Evolutionary conservation across 1,140 invertebrate genomes (phyloP).

Genomic region (Drepana arcuata): DNA sequence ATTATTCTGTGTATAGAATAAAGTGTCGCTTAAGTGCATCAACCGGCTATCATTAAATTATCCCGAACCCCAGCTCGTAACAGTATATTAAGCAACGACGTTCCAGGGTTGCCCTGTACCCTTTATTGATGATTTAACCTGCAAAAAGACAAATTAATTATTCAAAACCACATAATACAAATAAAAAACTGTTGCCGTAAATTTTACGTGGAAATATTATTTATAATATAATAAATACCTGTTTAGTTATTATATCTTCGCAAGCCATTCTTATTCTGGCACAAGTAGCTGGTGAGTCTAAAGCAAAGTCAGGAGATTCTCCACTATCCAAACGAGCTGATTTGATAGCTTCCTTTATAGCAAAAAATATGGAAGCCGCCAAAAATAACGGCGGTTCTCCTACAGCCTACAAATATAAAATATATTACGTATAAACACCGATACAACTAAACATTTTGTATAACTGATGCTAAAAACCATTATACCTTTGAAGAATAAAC

Average conservation of each 20-base stretch:
- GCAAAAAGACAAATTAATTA: conserved; percentile 17
- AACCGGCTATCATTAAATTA: too few relatives aligned
- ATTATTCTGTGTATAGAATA: too few relatives aligned
- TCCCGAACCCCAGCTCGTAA: too few relatives aligned
- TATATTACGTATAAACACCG: neutral
- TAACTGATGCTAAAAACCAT: neutral
- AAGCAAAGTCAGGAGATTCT: conserved; percentile 53
- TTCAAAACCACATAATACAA: neutral
- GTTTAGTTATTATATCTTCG: conserved; percentile 74
- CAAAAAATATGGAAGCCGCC: conserved; percentile 76
- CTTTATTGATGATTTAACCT: conserved; percentile 39
- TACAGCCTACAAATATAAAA: conserved; percentile 64
- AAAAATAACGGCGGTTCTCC: conserved; percentile 80
- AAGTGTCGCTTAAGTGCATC: too few relatives aligned
- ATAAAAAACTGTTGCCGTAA: neutral
- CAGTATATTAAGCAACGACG: conserved; percentile 19
- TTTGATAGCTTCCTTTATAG: conserved; percentile 72
- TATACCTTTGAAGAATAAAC: conserved; percentile 81
- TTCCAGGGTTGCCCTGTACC: conserved; percentile 35
- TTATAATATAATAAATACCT: conserved; percentile 39
- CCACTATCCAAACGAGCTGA: conserved; percentile 46
- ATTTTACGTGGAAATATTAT: neutral
- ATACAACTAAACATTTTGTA: neutral
- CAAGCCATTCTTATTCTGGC: conserved; percentile 79
- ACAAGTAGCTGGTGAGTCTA: conserved; percentile 78